phyloP scores from a whole-genome alignment of 2,888 invertebrate genomes.

The Isotomurus palustris region DNA sequence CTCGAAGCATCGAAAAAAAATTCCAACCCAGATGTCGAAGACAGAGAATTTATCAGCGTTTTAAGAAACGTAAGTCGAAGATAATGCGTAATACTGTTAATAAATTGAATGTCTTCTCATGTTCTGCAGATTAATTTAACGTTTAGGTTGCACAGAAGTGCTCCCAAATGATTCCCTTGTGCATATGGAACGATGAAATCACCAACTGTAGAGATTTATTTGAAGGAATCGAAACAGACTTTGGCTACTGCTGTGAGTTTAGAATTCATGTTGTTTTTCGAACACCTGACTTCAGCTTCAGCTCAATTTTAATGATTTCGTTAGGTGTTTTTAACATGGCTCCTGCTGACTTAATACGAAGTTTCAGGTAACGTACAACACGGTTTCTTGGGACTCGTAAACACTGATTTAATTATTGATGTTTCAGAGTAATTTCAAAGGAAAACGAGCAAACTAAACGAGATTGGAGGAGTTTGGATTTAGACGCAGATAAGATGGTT shows the following conservation, averaged over 20 bases:
- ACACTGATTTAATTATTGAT: too few relatives aligned
- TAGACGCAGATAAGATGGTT: constrained; percentile 18
- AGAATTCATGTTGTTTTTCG: too few relatives aligned
- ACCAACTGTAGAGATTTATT: constrained; percentile 65
- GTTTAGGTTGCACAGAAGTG: constrained; percentile 70
- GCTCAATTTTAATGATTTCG: too few relatives aligned
- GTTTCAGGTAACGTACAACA: background rate
- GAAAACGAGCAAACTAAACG: too few relatives aligned
- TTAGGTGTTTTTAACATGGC: constrained; percentile 66
- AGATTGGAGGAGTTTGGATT: constrained; percentile 9
- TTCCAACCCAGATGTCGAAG: background rate
- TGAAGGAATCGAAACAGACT: constrained; percentile 72
- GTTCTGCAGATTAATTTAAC: constrained; percentile 11
- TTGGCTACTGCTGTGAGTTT: constrained; percentile 72
- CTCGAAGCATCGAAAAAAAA: constrained; percentile 4
- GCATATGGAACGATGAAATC: constrained; percentile 61
- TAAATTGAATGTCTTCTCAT: too few relatives aligned
- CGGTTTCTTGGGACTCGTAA: too few relatives aligned
- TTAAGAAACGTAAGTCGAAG: constrained; percentile 5
- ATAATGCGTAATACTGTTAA: too few relatives aligned
- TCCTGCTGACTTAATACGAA: constrained; percentile 53
- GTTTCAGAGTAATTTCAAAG: too few relatives aligned
- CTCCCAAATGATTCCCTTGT: constrained; percentile 64
- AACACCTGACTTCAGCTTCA: too few relatives aligned
- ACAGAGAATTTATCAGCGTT: background rate